A percentile compares a stretch with the other conserved stretches of the same genome.
Conservation (phyloP, 1,140 invertebrate genomes). For the Drosophila dunni region DNA sequence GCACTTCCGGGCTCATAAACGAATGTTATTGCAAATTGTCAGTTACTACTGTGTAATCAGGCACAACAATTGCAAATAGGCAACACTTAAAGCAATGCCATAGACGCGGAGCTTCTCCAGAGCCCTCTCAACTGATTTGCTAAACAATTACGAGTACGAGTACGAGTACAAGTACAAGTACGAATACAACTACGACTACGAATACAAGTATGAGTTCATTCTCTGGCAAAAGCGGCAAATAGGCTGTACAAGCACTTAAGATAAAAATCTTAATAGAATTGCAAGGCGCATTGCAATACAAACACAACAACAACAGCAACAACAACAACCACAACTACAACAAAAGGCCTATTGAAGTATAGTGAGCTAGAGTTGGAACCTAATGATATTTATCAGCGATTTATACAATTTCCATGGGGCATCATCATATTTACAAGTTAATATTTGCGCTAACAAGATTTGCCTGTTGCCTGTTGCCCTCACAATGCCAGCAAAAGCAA, state of each 20-base stretch:
- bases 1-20: conserved; percentile 38
- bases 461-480: conserved; percentile 39
- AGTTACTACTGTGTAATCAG: conserved; percentile 79
- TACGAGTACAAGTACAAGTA: conserved; percentile 13
- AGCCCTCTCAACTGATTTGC: conserved; percentile 68
- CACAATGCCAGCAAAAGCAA: conserved; percentile 46
- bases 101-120: conserved; percentile 32
- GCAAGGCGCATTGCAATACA: conserved; percentile 76
- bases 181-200: conserved; percentile 36
- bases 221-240: conserved; percentile 64
- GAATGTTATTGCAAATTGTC: conserved; percentile 68
- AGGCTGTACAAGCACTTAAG: conserved; percentile 77
- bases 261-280: conserved; percentile 81
- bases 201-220: conserved; percentile 39
- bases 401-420: conserved; percentile 83
- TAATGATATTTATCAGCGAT: conserved; percentile 83
- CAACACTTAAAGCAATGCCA: conserved; percentile 44
- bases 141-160: conserved; percentile 75
- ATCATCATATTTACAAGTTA: conserved; percentile 84
- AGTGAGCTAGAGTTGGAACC: conserved; percentile 34
- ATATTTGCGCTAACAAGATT: conserved; percentile 84
- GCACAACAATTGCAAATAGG: conserved; percentile 23
- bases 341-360: conserved; percentile 8
- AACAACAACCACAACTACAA: conserved; percentile 1
- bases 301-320: conserved; percentile 35